Evolutionary conservation across 2,797 vertebrate species (phyloP).

Genomic region (Cryptoprocta ferox): DNA sequence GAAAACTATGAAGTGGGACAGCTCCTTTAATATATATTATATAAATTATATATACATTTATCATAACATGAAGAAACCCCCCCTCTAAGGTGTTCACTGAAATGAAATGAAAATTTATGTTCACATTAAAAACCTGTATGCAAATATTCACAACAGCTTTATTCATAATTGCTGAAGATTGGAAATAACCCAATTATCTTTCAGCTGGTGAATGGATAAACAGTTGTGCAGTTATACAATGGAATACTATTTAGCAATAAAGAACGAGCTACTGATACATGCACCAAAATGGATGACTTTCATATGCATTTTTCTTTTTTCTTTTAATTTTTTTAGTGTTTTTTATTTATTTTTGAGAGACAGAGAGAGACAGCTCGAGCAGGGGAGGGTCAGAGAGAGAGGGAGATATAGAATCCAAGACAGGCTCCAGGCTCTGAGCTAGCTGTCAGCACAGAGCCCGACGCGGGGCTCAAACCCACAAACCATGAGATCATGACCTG

Average conservation of each 20-base stretch:
- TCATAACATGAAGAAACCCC: background rate
- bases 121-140: background rate
- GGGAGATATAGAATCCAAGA: too few relatives aligned
- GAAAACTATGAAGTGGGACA: background rate
- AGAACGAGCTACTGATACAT: background rate
- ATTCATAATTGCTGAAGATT: background rate
- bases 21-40: background rate
- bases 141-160: conserved; percentile 23
- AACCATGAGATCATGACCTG: too few relatives aligned
- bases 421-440: too few relatives aligned
- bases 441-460: too few relatives aligned
- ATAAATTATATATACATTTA: background rate
- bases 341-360: too few relatives aligned
- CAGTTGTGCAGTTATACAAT: background rate
- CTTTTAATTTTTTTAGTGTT: too few relatives aligned
- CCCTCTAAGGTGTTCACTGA: background rate
- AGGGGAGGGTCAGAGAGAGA: too few relatives aligned
- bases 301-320: background rate
- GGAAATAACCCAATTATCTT: background rate
- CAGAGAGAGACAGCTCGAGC: too few relatives aligned
- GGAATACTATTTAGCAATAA: background rate
- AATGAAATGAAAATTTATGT: background rate
- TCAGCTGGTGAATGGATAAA: background rate
- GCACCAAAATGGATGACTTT: background rate
- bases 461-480: too few relatives aligned